phyloP scores from a whole-genome alignment of 2,797 vertebrate genomes.

The Sternarchorhynchus goeldii region DNA sequence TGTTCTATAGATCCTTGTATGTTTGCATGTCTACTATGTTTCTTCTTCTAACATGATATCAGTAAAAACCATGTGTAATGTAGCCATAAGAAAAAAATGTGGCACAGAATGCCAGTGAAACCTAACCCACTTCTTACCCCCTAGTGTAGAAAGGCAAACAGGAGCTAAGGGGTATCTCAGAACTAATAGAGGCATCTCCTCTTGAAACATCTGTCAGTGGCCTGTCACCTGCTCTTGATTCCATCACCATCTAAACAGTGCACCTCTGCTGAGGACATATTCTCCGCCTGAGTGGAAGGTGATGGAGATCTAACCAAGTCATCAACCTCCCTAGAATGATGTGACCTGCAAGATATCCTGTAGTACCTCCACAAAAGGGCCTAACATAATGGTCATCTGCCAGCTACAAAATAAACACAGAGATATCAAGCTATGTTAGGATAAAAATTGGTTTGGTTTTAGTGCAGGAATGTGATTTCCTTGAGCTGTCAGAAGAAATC shows the following conservation, averaged over 20 bases:
- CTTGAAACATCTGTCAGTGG: conserved; percentile 54
- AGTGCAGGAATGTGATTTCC: conserved; percentile 84
- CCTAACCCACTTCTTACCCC: not conserved
- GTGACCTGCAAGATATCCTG: conserved; percentile 83
- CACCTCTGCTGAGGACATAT: conserved; percentile 70
- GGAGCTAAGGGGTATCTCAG: conserved; percentile 40
- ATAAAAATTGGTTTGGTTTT: conserved; percentile 79
- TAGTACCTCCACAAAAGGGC: conserved; percentile 73
- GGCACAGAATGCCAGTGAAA: not conserved
- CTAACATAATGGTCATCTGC: conserved; percentile 82
- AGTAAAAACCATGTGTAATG: not conserved
- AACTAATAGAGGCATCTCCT: conserved; percentile 60
- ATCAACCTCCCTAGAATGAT: conserved; percentile 86
- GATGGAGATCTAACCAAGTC: conserved; percentile 87
- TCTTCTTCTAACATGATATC: not conserved
- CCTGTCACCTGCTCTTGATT: conserved; percentile 56
- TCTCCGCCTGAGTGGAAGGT: conserved; percentile 78
- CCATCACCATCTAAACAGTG: conserved; percentile 57
- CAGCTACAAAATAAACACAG: conserved; percentile 84
- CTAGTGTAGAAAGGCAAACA: conserved; percentile 48
- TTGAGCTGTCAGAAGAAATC: conserved; percentile 85
- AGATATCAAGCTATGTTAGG: conserved; percentile 78
- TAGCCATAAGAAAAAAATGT: not conserved
- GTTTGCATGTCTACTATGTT: not conserved
- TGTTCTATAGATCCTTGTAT: not conserved